Evolutionary conservation across 2,113 vertebrate genomes (phyloP).

Genomic region (Phrynosoma blainvillii): DNA sequence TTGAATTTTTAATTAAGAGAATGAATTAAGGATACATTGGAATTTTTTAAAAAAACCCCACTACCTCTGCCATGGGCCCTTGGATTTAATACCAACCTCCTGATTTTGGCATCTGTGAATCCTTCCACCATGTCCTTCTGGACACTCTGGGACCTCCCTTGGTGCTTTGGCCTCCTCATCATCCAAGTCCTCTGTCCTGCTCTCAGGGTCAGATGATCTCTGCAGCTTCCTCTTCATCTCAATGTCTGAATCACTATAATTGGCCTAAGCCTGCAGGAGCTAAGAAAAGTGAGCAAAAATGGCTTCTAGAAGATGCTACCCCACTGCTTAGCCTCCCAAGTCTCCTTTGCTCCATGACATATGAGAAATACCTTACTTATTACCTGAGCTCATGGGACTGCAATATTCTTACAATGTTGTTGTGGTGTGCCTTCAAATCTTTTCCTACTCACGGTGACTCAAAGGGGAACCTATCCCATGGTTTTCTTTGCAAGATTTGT

Average conservation of each 20-base stretch:
- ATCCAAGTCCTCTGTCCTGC: conserved; percentile 92
- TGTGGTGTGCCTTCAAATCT: no score
- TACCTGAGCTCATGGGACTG: no score
- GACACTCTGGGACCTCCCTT: conserved; percentile 90
- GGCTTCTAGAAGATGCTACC: no score
- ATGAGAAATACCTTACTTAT: no score
- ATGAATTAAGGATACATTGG: neutral
- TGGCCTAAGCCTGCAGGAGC: conserved; percentile 85
- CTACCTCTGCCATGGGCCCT: neutral
- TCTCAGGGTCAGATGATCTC: conserved; percentile 92
- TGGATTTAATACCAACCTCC: conserved; percentile 75
- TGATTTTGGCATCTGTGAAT: conserved; percentile 95
- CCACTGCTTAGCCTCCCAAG: no score
- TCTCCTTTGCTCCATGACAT: no score
- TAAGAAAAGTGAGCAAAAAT: neutral
- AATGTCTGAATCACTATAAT: conserved; percentile 95
- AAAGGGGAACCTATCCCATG: no score
- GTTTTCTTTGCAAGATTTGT: no score
- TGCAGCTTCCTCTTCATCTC: conserved; percentile 92
- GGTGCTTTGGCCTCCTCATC: conserved; percentile 93
- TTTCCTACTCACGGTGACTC: no score
- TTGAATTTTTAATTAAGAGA: no score
- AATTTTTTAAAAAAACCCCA: neutral
- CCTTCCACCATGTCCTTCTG: conserved; percentile 96
- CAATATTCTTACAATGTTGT: no score